phyloP scores from a whole-genome alignment of 2,113 vertebrate species.

The Sebastes fasciatus region DNA sequence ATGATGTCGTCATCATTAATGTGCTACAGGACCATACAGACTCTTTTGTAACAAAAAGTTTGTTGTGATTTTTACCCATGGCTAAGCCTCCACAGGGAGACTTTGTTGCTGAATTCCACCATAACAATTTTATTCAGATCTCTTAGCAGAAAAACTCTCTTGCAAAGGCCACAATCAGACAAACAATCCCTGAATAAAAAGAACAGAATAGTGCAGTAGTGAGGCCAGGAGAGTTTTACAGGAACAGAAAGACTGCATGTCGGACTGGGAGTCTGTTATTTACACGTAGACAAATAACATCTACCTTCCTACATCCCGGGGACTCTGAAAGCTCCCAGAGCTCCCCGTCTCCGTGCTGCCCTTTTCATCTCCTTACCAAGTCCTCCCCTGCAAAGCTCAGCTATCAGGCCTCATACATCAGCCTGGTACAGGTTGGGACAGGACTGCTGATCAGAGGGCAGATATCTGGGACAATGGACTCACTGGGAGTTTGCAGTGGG shows the following conservation, averaged over 20 bases:
- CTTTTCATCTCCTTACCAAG: conserved; percentile 33
- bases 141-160: not conserved
- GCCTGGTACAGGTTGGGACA: conserved; percentile 55
- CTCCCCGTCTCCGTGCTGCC: conserved; percentile 34
- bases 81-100: not conserved
- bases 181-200: not conserved
- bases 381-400: conserved; percentile 29
- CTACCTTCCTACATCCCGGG: conserved; percentile 15
- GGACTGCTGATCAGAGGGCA: conserved; percentile 61
- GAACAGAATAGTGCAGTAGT: not conserved
- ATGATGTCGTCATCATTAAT: not conserved
- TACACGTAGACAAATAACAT: conserved; percentile 36
- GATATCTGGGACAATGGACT: conserved; percentile 69
- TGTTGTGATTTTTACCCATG: not conserved
- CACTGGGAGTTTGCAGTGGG: conserved; percentile 20
- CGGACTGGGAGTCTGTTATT: conserved; percentile 18
- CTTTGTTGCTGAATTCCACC: conserved; percentile 2
- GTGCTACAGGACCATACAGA: not conserved
- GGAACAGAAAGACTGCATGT: not conserved
- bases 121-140: conserved; percentile 17
- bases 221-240: conserved; percentile 8
- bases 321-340: conserved; percentile 13
- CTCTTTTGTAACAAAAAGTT: not conserved
- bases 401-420: conserved; percentile 59
- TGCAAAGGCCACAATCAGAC: not conserved